Percentiles rank a stretch among this genome's conserved stretches.
Evolutionary conservation across 2,797 vertebrate species (phyloP).

Genomic region (Sphenopsis melanotis): DNA sequence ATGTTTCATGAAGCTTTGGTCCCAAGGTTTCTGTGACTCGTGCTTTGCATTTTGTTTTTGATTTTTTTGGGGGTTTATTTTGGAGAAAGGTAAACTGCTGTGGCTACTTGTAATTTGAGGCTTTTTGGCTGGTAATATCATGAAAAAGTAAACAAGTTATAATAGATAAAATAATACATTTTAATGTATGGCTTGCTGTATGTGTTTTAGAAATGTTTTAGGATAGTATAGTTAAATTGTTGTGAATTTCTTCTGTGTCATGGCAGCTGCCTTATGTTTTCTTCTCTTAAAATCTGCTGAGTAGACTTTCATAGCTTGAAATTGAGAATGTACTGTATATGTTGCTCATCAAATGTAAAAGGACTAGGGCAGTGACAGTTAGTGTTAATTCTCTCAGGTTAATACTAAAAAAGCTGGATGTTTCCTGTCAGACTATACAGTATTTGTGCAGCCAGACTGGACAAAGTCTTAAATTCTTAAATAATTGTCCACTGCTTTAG

Average conservation of each 20-base stretch:
- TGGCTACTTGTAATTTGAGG: background rate
- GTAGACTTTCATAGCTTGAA: background rate
- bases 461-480: background rate
- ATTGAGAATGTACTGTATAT: background rate
- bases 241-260: background rate
- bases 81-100: background rate
- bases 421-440: background rate
- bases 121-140: background rate
- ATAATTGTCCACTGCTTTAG: background rate
- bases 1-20: background rate
- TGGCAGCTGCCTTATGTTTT: background rate
- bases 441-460: background rate
- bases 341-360: background rate
- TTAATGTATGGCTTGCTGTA: background rate
- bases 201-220: background rate
- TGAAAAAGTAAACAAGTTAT: background rate
- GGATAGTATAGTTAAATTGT: background rate
- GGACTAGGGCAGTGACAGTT: background rate
- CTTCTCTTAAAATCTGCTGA: background rate
- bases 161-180: background rate
- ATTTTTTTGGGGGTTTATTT: background rate
- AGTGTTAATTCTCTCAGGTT: background rate
- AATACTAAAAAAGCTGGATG: background rate
- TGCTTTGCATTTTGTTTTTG: background rate
- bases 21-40: background rate